phyloP scores from a whole-genome alignment of 2,888 invertebrate genomes.

The Amblyjoppa fuscipennis region DNA sequence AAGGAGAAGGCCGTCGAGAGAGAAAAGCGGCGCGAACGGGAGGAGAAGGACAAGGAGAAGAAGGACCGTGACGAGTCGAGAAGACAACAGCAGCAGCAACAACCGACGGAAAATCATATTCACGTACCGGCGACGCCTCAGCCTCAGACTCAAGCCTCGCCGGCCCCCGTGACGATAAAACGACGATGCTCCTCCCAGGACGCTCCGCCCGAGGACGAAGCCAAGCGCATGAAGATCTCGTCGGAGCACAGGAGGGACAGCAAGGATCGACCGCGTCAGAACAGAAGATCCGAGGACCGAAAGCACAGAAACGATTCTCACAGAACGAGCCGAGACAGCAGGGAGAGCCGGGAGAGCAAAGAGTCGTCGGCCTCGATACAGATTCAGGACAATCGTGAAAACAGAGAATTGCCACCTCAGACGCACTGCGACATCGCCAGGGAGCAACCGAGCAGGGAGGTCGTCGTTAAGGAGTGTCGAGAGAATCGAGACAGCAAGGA shows the following conservation, averaged over 20 bases:
- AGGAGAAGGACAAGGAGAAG: constrained; percentile 85
- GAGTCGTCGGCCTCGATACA: constrained; percentile 64
- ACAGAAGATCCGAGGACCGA: constrained; percentile 83
- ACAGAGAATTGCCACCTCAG: constrained; percentile 63
- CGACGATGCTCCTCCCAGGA: constrained; percentile 93
- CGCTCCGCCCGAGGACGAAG: constrained; percentile 86
- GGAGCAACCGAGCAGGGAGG: constrained; percentile 36
- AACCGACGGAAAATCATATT: constrained; percentile 81
- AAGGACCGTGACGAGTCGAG: constrained; percentile 83
- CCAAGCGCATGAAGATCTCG: constrained; percentile 88
- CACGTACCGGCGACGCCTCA: constrained; percentile 74
- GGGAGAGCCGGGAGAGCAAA: constrained; percentile 73
- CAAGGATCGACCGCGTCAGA: constrained; percentile 87
- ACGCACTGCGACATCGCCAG: constrained; percentile 43
- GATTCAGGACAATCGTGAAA: constrained; percentile 57
- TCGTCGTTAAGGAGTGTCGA: constrained; percentile 74
- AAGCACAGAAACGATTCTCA: constrained; percentile 83
- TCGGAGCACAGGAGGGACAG: constrained; percentile 89
- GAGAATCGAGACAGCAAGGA: constrained; percentile 77
- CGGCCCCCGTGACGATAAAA: constrained; percentile 89
- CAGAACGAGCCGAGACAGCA: constrained; percentile 82
- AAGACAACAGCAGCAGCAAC: constrained; percentile 71
- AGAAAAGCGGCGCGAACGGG: constrained; percentile 80
- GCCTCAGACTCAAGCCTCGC: constrained; percentile 82
- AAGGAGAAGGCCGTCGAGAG: constrained; percentile 77